A percentile compares a stretch with the other conserved stretches of the same genome.
These are phyloP conservation scores for Cephalopholis sonnerati DNA, from an alignment of 2,113 vertebrate genomes.

Conservation along the genomic window DNA sequence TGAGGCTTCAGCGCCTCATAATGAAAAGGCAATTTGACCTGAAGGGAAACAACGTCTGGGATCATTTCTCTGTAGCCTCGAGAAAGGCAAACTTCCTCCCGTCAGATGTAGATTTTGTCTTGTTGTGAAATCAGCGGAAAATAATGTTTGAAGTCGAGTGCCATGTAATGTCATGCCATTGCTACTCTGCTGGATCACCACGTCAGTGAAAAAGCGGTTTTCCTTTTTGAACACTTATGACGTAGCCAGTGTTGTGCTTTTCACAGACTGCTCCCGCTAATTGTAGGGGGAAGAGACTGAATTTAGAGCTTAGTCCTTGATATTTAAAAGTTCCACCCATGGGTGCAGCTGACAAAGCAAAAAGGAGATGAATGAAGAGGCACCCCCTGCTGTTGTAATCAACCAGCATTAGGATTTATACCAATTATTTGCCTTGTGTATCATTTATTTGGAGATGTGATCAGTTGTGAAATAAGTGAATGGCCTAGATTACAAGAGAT, in stretches of 20 bases:
- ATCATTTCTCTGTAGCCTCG: neutral
- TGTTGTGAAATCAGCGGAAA: neutral
- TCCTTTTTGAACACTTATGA: neutral
- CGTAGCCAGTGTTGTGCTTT: conserved; percentile 10
- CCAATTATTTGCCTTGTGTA: conserved; percentile 2
- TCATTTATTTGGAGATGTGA: conserved; percentile 1
- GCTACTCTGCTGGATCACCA: neutral
- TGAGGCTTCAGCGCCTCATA: neutral
- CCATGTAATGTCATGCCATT: neutral
- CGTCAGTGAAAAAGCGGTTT: neutral
- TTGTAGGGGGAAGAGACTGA: conserved; percentile 16
- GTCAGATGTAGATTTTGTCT: neutral
- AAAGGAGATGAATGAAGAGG: conserved; percentile 26
- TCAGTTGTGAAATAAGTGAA: neutral
- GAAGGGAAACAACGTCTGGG: neutral
- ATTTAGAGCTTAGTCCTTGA: conserved; percentile 23
- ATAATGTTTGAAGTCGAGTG: neutral
- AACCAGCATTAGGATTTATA: neutral
- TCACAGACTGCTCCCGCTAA: conserved; percentile 6
- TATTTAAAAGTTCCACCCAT: conserved; percentile 43
- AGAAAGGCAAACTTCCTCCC: neutral
- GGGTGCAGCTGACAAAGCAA: conserved; percentile 30
- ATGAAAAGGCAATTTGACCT: neutral
- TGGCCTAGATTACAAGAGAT: neutral
- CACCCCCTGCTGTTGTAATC: conserved; percentile 18